A percentile compares a stretch with the other conserved stretches of the same genome.
These are phyloP conservation scores for Amorpha juglandis DNA, from an alignment of 2,888 invertebrate genomes.

Conservation along the genomic window DNA sequence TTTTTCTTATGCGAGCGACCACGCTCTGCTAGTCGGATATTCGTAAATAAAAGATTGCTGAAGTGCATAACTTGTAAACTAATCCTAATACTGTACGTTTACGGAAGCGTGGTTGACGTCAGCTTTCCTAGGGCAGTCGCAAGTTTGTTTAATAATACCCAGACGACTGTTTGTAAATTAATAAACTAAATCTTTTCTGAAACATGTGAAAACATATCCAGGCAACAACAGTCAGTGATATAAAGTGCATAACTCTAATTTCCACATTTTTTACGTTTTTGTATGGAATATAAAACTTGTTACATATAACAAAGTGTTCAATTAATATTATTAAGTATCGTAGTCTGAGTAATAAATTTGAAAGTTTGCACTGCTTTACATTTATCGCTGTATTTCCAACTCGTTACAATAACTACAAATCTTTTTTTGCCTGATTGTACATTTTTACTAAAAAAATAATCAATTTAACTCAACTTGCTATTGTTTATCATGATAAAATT, in stretches of 20 bases:
- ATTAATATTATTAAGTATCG: neutral
- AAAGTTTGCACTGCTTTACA: neutral
- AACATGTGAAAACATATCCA: neutral
- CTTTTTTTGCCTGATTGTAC: neutral
- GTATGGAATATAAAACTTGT: neutral
- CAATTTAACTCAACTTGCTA: neutral
- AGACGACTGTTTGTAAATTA: no score
- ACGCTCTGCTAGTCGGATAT: no score
- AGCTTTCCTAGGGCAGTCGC: no score
- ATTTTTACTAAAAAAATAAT: conserved; percentile 2
- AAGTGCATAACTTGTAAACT: no score
- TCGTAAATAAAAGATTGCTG: no score
- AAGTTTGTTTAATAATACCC: no score
- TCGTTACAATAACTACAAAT: conserved; percentile 4
- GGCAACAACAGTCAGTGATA: neutral
- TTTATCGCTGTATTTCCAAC: neutral
- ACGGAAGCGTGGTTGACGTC: no score
- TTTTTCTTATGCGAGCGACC: no score
- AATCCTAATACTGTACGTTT: no score
- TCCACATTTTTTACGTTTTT: neutral
- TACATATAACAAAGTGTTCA: neutral
- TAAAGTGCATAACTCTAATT: neutral
- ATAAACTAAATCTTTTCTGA: neutral
- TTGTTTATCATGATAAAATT: neutral
- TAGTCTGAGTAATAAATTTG: neutral